phyloP scores from a whole-genome alignment of 2,113 vertebrate genomes.

The Microtus ochrogaster region DNA sequence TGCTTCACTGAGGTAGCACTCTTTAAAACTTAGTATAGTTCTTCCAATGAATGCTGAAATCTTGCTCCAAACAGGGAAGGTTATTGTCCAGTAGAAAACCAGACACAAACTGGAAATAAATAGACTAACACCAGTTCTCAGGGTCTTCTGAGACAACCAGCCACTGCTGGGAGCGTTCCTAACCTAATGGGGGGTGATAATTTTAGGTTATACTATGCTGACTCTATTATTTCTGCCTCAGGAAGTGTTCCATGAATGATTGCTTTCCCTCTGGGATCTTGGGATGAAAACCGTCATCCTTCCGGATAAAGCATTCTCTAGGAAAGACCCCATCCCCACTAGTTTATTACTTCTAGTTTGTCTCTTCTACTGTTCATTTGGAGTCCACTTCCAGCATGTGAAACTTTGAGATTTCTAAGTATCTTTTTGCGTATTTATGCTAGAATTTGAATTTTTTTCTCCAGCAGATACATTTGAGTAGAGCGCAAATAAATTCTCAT shows the following conservation, averaged over 20 bases:
- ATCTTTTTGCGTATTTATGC: conserved; percentile 26
- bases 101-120: conserved; percentile 20
- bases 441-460: conserved; percentile 65
- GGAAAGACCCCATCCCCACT: neutral
- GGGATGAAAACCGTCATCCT: conserved; percentile 46
- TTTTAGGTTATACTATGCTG: neutral
- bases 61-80: neutral
- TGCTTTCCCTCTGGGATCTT: neutral
- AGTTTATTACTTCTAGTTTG: neutral
- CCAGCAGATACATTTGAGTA: conserved; percentile 61
- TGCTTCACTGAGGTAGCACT: neutral
- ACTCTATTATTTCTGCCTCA: neutral
- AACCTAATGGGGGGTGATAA: conserved; percentile 8
- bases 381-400: neutral
- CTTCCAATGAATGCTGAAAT: conserved; percentile 9
- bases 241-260: conserved; percentile 13
- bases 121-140: neutral
- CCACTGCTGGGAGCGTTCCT: neutral
- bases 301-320: neutral
- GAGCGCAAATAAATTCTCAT: conserved; percentile 69
- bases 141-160: conserved; percentile 1
- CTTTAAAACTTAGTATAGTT: neutral
- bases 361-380: conserved; percentile 31
- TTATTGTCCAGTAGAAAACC: conserved; percentile 51
- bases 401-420: conserved; percentile 52